Percentiles rank a stretch among this genome's conserved stretches.
phyloP scores from a whole-genome alignment of 2,888 invertebrate genomes.

The Tricholauxania praeusta region DNA sequence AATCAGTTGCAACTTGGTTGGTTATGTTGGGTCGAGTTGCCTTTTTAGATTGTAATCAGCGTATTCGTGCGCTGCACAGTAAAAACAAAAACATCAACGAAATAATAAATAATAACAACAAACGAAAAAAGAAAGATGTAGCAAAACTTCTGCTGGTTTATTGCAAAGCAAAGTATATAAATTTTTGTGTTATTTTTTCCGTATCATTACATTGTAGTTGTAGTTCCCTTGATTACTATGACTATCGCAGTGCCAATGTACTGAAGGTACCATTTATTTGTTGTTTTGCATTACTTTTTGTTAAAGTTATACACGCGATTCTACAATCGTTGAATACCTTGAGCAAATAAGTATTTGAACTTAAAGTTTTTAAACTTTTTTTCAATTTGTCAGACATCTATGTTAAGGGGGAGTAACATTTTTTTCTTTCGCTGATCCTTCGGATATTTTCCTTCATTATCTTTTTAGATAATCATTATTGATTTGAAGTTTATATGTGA shows the following conservation, averaged over 20 bases:
- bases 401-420: too few relatives aligned
- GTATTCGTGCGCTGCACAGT: slow-evolving; percentile 11
- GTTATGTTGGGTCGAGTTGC: not conserved
- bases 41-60: slow-evolving; percentile 13
- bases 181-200: not conserved
- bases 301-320: not conserved
- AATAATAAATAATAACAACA: not conserved
- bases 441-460: too few relatives aligned
- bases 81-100: not conserved
- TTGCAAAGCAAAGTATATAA: not conserved
- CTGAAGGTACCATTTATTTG: slow-evolving; percentile 15
- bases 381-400: too few relatives aligned
- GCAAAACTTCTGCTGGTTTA: not conserved
- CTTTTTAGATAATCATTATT: too few relatives aligned
- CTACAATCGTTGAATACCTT: not conserved
- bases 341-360: too few relatives aligned
- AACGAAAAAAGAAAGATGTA: not conserved
- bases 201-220: not conserved
- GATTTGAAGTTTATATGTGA: too few relatives aligned
- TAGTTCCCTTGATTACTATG: not conserved
- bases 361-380: too few relatives aligned
- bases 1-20: not conserved
- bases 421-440: too few relatives aligned
- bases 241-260: not conserved
- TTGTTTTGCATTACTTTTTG: not conserved